These are phyloP conservation scores for Acanthurus tractus DNA, from an alignment of 2,797 vertebrate species.

Conservation along the genomic window DNA sequence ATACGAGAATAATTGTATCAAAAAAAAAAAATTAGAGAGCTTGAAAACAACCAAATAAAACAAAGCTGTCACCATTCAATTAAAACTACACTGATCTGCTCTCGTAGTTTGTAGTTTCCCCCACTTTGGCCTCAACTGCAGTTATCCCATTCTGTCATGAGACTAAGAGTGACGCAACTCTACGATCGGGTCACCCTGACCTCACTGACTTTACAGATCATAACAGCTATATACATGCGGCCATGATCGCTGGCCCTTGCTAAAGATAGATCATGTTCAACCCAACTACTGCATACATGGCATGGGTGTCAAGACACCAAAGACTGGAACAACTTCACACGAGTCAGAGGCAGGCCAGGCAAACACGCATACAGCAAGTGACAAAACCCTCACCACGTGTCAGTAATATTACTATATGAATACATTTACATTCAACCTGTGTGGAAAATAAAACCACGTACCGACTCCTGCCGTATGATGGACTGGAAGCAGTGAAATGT, in stretches of 20 bases:
- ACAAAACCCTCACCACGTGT: background rate
- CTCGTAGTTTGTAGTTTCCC: too few species aligned
- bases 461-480: slow-evolving; percentile 94
- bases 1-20: background rate
- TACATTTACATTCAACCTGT: background rate
- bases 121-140: too few species aligned
- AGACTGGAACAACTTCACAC: background rate
- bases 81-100: too few species aligned
- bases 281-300: background rate
- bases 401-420: background rate
- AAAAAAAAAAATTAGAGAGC: background rate
- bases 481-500: slow-evolving; percentile 97
- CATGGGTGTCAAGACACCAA: background rate
- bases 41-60: background rate
- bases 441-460: slow-evolving; percentile 79
- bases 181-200: slow-evolving; percentile 26
- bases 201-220: slow-evolving; percentile 12
- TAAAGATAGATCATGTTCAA: slow-evolving; percentile 26
- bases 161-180: slow-evolving; percentile 16
- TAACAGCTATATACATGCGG: background rate
- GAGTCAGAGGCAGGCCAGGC: background rate
- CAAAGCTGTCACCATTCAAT: too few species aligned
- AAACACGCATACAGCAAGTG: background rate
- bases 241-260: background rate
- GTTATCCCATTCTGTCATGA: slow-evolving; percentile 3